Evolutionary conservation across 2,797 vertebrate genomes (phyloP).

Genomic region (Phoeniculus purpureus): DNA sequence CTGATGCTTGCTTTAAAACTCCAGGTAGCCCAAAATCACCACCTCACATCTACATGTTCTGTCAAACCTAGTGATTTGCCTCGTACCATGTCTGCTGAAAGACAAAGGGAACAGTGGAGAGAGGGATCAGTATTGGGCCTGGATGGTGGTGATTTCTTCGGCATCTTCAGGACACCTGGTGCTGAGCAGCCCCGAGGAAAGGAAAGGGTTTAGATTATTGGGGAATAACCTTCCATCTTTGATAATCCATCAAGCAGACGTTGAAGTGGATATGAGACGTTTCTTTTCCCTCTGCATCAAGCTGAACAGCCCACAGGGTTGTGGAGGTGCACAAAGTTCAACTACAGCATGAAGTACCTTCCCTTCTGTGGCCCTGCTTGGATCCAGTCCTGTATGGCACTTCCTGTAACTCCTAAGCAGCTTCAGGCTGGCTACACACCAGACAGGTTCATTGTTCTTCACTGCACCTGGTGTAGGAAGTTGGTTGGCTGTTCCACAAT

Average conservation of each 20-base stretch:
- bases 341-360: rapidly evolving
- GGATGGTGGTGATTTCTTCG: not conserved
- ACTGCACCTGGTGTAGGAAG: not conserved
- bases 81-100: not conserved
- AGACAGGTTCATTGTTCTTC: not conserved
- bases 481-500: not conserved
- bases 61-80: not conserved
- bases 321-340: not conserved
- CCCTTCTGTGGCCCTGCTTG: not conserved
- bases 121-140: not conserved
- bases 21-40: not conserved
- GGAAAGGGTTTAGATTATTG: not conserved
- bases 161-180: not conserved
- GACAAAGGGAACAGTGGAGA: not conserved
- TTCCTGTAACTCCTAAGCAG: not conserved
- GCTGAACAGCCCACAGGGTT: not conserved
- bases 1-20: not conserved
- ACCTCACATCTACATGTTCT: not conserved
- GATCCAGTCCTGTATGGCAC: not conserved
- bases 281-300: not conserved
- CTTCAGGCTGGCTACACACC: not conserved
- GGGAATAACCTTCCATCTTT: not conserved
- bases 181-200: not conserved
- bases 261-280: not conserved
- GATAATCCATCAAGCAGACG: not conserved